phyloP scores from a whole-genome alignment of 37 sponge, comb jelly and placozoan genomes.

The Geodia barretti region DNA sequence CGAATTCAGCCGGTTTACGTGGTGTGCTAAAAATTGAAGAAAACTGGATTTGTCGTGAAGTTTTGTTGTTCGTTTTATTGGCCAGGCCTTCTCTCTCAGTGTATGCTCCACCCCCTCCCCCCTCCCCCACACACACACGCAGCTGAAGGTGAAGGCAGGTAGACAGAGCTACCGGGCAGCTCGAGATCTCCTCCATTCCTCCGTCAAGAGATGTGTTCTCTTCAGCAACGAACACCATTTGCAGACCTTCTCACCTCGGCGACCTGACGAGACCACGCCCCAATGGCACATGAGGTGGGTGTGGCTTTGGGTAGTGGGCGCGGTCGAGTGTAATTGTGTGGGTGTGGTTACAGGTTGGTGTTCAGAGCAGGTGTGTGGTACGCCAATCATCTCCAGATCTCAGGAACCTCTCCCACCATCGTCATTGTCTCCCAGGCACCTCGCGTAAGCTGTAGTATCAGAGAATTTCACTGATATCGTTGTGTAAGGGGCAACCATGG shows the following conservation, averaged over 20 bases:
- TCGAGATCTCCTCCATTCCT: not conserved
- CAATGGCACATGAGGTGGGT: slow-evolving; percentile 61
- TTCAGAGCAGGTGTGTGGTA: slow-evolving; percentile 52
- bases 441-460: too few species aligned
- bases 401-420: not conserved
- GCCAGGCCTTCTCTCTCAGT: too few species aligned
- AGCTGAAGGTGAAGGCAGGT: slow-evolving; percentile 16
- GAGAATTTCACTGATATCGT: too few species aligned
- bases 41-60: too few species aligned
- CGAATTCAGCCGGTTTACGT: too few species aligned
- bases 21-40: too few species aligned
- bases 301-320: not conserved
- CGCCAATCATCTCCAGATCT: slow-evolving; percentile 35
- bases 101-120: too few species aligned
- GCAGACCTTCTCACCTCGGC: slow-evolving; percentile 30
- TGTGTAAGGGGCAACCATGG: too few species aligned
- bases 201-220: slow-evolving; percentile 34
- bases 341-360: slow-evolving; percentile 23
- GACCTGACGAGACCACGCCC: slow-evolving; percentile 11
- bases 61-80: too few species aligned
- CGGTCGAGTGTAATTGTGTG: slow-evolving; percentile 6
- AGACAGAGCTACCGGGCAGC: slow-evolving; percentile 1
- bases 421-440: slow-evolving; percentile 38
- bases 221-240: slow-evolving; percentile 69
- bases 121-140: not conserved